These are phyloP conservation scores for Enteromius afrohamiltoni DNA, from an alignment of 2,797 vertebrate species.

Conservation along the genomic window DNA sequence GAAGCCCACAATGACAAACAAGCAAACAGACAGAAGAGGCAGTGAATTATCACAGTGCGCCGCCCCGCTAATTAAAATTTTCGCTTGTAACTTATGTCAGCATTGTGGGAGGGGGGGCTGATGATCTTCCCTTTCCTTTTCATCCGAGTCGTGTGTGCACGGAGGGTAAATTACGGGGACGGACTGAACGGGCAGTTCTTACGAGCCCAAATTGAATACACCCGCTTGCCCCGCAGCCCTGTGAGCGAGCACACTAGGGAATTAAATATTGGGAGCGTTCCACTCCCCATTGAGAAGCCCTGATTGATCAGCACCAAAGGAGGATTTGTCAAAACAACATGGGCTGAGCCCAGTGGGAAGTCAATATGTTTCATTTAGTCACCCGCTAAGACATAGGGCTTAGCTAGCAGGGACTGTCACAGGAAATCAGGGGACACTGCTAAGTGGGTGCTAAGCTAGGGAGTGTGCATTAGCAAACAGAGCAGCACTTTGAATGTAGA, in stretches of 20 bases:
- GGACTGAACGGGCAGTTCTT: constrained; percentile 65
- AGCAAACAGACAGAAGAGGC: constrained; percentile 82
- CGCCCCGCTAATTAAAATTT: constrained; percentile 97
- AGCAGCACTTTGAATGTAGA: constrained; percentile 37
- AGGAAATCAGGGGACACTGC: constrained; percentile 82
- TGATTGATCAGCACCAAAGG: constrained; percentile 95
- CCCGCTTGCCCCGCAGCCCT: constrained; percentile 32
- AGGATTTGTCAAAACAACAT: constrained; percentile 95
- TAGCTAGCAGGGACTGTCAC: constrained; percentile 79
- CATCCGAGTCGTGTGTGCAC: constrained; percentile 75
- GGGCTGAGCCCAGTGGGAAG: constrained; percentile 88
- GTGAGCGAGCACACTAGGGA: constrained; percentile 68
- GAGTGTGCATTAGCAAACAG: constrained; percentile 48
- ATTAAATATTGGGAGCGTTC: constrained; percentile 84
- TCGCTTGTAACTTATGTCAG: constrained; percentile 98
- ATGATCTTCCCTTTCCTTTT: constrained; percentile 80
- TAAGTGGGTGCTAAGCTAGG: constrained; percentile 79
- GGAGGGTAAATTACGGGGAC: constrained; percentile 67
- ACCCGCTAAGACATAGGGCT: constrained; percentile 77
- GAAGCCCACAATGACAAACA: constrained; percentile 76
- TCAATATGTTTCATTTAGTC: constrained; percentile 95
- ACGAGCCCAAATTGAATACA: constrained; percentile 69
- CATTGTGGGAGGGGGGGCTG: constrained; percentile 77
- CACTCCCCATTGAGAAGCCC: constrained; percentile 75
- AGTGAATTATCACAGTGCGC: constrained; percentile 93